phyloP scores from a whole-genome alignment of 2,113 vertebrate species.

The Bombycilla garrulus region DNA sequence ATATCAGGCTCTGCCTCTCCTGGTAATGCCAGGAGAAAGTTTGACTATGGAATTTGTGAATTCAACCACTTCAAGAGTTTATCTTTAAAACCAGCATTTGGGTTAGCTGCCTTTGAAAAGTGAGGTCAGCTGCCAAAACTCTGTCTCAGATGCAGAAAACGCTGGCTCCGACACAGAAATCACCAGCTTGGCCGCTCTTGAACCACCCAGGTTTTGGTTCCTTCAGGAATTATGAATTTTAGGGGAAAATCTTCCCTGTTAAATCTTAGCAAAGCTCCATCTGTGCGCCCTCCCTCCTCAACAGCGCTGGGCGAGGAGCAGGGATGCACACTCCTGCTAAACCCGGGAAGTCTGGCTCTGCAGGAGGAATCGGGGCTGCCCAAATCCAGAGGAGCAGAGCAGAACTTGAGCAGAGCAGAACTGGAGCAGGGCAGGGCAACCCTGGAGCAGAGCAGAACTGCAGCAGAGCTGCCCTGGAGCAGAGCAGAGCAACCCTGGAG shows the following conservation, averaged over 20 bases:
- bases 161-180: background rate
- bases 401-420: background rate
- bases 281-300: rapidly evolving
- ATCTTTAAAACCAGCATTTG: background rate
- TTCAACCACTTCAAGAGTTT: background rate
- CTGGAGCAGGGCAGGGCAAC: background rate
- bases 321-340: rapidly evolving
- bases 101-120: background rate
- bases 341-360: background rate
- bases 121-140: background rate
- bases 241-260: background rate
- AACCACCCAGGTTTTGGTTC: background rate
- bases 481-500: no score
- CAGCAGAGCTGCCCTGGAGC: background rate
- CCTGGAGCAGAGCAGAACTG: background rate
- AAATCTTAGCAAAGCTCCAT: background rate
- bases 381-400: background rate
- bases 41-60: background rate
- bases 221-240: rapidly evolving
- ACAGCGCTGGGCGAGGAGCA: rapidly evolving
- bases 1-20: background rate
- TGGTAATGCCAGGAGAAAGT: background rate
- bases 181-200: background rate
- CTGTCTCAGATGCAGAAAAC: background rate
- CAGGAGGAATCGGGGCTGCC: rapidly evolving